Evolutionary conservation across 2,888 invertebrate species (phyloP), one percentile per base, ranked within the genome.

Genomic region (Eupithecia dodoneata): DNA sequence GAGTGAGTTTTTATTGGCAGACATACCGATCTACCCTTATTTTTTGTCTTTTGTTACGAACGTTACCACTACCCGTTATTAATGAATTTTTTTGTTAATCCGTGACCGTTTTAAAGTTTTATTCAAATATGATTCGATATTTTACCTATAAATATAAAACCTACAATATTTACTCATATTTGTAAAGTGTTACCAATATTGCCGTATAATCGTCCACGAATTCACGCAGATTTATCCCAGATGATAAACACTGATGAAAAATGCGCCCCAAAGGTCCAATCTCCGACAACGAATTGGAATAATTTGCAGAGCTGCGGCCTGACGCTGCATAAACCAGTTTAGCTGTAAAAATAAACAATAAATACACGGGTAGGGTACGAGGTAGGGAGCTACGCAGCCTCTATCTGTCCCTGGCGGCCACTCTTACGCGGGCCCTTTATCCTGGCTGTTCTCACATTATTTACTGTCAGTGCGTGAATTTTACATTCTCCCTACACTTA

Each of bases 371-470:
- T 81, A 86, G 84, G 85, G 83, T 79, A 59, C 18, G 18, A 83
- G 13, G 81, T 81, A 79, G 82, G 44, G 18, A 69, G 47, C 49
- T 44, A 82, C 83, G 83, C 75, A 82, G 18, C 82, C 82, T 84
- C 85, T 83, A 90, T 90, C 84, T 85, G 88, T 89, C 91, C 89
- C 91, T 75, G 52, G 88, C 81, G 90, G 78, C 87, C 87, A 85
- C 87, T 91, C 87, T 83, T 85, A 85, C 85, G 85, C 84, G 81
- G 77, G 81, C 82, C 84, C 85, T 87, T 89, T 89, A 86, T 87
- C 88, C 85, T 82, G 82, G 85, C 85, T 83, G 86, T 89, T 89
- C 83, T 81, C 88, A 87, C 88, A 88, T 89, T 87, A 90, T 89
- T 90, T 88, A 89, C 86, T 85, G 85, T 85, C 83, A 81, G 81